These are phyloP conservation scores for Pao palembangensis DNA, from an alignment of 2,113 vertebrate species.

Conservation along the genomic window DNA sequence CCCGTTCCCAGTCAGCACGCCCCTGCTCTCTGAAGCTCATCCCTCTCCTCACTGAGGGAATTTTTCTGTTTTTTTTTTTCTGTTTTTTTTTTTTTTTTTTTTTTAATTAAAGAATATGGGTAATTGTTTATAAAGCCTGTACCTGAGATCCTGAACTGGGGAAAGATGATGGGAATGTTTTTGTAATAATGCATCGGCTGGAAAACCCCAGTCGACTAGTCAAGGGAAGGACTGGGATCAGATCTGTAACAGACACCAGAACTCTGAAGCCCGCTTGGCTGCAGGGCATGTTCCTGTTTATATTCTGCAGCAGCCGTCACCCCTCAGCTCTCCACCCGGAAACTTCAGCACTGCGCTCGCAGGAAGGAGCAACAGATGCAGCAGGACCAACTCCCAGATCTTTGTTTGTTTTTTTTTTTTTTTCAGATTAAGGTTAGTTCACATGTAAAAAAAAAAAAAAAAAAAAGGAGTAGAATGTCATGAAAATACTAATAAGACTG, in stretches of 20 bases:
- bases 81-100: slow-evolving; percentile 9
- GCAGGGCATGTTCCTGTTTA: slow-evolving; percentile 31
- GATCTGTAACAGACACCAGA: neutral
- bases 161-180: neutral
- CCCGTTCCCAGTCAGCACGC: slow-evolving; percentile 9
- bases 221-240: slow-evolving; percentile 11
- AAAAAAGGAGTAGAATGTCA: neutral
- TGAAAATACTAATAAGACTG: neutral
- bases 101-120: slow-evolving; percentile 7
- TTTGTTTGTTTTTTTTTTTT: slow-evolving; percentile 7
- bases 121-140: slow-evolving; percentile 8
- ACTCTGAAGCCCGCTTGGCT: slow-evolving; percentile 22
- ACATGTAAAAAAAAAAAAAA: neutral
- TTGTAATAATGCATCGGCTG: slow-evolving; percentile 19
- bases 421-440: neutral
- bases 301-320: slow-evolving; percentile 31
- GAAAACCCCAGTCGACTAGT: slow-evolving; percentile 9
- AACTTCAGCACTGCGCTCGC: slow-evolving; percentile 9
- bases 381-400: neutral
- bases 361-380: slow-evolving; percentile 23
- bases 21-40: neutral
- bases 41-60: neutral
- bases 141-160: too few species aligned
- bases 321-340: slow-evolving; percentile 5
- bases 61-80: too few species aligned